A percentile compares a stretch with the other conserved stretches of the same genome.
Conservation (phyloP, 2,888 invertebrate species). For the Glyphotaelius pellucidus region DNA sequence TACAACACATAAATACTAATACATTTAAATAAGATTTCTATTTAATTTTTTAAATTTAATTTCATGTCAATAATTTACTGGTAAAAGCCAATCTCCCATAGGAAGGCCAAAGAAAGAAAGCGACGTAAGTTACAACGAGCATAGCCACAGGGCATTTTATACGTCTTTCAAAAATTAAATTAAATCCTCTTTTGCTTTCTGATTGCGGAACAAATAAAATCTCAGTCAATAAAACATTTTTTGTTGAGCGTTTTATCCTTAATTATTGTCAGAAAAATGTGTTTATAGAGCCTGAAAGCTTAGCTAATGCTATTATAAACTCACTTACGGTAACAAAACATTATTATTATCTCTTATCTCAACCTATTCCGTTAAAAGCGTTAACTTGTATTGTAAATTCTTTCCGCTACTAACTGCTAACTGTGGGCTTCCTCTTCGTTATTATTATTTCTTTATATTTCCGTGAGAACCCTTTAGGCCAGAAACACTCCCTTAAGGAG, state of each 20-base stretch:
- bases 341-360: not conserved
- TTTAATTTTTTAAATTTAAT: too few relatives aligned
- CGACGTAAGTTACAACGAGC: too few relatives aligned
- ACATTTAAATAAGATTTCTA: too few relatives aligned
- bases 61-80: too few relatives aligned
- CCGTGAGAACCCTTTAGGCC: conserved; percentile 29
- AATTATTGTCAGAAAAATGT: not conserved
- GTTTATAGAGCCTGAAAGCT: not conserved
- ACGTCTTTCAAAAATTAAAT: too few relatives aligned
- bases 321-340: not conserved
- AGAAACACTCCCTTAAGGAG: conserved; percentile 41
- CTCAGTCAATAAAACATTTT: not conserved
- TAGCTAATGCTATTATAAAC: not conserved
- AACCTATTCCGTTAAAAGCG: not conserved
- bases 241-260: not conserved
- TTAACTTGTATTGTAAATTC: conserved; percentile 2
- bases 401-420: conserved; percentile 6
- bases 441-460: conserved; percentile 39
- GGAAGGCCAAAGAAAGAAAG: too few relatives aligned
- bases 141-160: too few relatives aligned
- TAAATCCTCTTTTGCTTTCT: too few relatives aligned
- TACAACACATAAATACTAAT: too few relatives aligned
- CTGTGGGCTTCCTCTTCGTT: not conserved
- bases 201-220: not conserved
- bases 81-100: too few relatives aligned